phyloP scores from a whole-genome alignment of 2,797 vertebrate genomes.

The Pitangus sulphuratus region DNA sequence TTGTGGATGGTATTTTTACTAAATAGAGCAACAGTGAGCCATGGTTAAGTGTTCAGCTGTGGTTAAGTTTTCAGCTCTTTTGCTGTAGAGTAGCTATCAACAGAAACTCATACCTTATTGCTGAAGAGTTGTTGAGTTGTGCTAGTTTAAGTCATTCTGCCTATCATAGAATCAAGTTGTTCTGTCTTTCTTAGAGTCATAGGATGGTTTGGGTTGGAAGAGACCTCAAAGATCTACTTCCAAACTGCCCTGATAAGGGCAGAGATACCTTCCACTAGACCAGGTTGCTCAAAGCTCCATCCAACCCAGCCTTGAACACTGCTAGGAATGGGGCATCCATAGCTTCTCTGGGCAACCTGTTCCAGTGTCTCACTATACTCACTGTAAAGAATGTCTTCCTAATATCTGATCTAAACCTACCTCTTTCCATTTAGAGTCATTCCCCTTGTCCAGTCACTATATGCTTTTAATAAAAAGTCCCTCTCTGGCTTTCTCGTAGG shows the following conservation, averaged over 20 bases:
- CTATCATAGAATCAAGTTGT: not conserved
- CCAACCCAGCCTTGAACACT: not conserved
- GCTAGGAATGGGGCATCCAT: not conserved
- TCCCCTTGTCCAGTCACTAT: not conserved
- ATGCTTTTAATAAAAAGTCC: not conserved
- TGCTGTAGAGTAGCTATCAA: not conserved
- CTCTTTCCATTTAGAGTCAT: not conserved
- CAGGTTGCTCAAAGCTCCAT: not conserved
- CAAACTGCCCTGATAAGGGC: not conserved
- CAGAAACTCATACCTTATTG: not conserved
- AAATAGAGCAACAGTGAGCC: not conserved
- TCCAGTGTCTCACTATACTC: not conserved
- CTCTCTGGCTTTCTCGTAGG: not conserved
- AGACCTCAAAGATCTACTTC: not conserved
- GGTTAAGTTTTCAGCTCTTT: not conserved
- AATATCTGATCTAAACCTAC: not conserved
- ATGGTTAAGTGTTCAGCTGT: not conserved
- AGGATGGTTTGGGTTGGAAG: not conserved
- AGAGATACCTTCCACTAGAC: not conserved
- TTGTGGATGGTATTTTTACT: not conserved
- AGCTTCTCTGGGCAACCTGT: not conserved
- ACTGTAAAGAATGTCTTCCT: not conserved
- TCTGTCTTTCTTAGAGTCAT: not conserved
- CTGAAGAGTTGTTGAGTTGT: not conserved
- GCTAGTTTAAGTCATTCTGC: not conserved